Evolutionary conservation across 2,888 invertebrate genomes (phyloP).

Genomic region (Mimachlamys varia): DNA sequence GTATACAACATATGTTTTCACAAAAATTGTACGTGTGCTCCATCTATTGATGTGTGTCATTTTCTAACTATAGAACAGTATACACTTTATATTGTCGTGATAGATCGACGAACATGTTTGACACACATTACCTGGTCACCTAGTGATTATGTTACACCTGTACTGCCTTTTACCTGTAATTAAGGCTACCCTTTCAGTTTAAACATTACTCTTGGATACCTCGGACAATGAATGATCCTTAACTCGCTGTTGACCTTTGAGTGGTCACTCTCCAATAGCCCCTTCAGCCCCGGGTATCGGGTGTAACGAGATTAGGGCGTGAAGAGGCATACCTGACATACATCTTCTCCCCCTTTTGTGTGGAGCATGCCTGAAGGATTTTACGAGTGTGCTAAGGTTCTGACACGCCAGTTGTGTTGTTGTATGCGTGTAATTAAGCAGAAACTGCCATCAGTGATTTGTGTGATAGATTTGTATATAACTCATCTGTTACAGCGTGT

Average conservation of each 20-base stretch:
- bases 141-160: not conserved
- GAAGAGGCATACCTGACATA: not conserved
- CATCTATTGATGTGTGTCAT: not conserved
- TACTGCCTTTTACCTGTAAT: not conserved
- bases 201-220: not conserved
- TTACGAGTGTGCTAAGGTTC: not conserved
- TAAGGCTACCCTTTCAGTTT: not conserved
- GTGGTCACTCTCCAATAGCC: not conserved
- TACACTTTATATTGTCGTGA: not conserved
- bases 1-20: not conserved
- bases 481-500: not conserved
- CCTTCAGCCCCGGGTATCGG: not conserved
- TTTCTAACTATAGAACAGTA: not conserved
- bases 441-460: not conserved
- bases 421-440: not conserved
- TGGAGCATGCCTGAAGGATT: not conserved
- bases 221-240: not conserved
- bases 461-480: not conserved
- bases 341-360: not conserved
- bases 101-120: not conserved
- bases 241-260: not conserved
- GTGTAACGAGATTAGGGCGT: not conserved
- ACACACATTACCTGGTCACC: not conserved
- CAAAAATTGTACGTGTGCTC: not conserved
- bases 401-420: not conserved